Evolutionary conservation across 2,888 invertebrate species (phyloP), one percentile per base, ranked within the genome.

Genomic region (Synanthedon andrenaeformis): DNA sequence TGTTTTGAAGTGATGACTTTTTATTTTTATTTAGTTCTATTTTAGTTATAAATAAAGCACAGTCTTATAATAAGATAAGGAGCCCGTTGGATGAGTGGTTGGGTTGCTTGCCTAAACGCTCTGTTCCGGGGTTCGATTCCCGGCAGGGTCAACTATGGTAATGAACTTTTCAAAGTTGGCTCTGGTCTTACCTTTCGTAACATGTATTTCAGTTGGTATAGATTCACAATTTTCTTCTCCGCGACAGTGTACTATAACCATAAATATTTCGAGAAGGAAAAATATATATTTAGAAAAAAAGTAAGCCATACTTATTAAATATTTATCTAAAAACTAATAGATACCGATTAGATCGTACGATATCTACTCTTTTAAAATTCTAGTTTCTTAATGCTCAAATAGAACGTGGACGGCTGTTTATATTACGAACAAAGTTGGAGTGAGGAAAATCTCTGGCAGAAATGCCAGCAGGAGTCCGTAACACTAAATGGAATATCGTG

Each of bases 171-270:
- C 19, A 4, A 23, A 23, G 4, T 23, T 23, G 23, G 23, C 23
- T 23, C 23, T 23, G 23, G 5, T 23, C 23, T 62, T 82, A 93
- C 94, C 93, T 91, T 96, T 96, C 52, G 93, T 94, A 58, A 96
- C 88, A 74, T 96, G 95, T 67, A 96, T 92, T 79, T 96, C 95
- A 8, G 95, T 94, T 53, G 94, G 93, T 55, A 96, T 80, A 3
- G 95, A 95, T 79, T 96, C 96, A 75, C 96, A 96, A 61, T 91
- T 92, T 79, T 94, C 94, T 66, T 94, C 94, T 35, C 76, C 76
- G 51, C 58, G 58, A 63, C 68, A 63, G 41, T 58, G 60, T 51
- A 67, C 28, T 11, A 67, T 61, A 49, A 68, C 12, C 12, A 23
- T 49, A 12, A 49, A 53, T 35, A 51, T 13, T n/a, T 41, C 51